Percentiles rank a stretch among this genome's conserved stretches.
These are phyloP conservation scores for Drosophila trapezifrons DNA, from an alignment of 1,140 invertebrate species.

Conservation along the genomic window DNA sequence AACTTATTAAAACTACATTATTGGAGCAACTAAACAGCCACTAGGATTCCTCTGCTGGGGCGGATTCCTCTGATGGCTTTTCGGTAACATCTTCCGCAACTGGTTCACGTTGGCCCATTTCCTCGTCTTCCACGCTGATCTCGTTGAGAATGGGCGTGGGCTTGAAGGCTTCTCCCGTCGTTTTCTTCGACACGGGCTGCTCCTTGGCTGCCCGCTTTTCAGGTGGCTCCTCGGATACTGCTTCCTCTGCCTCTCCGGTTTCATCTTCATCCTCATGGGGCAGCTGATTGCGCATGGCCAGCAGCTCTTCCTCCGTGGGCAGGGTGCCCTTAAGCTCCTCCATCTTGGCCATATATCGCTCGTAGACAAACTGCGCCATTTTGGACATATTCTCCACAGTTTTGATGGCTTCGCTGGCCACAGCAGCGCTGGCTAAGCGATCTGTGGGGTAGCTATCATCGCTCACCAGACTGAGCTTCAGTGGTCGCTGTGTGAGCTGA, in stretches of 20 bases:
- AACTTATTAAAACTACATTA: constrained; percentile 51
- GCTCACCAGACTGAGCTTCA: constrained; percentile 90
- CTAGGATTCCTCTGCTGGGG: constrained; percentile 26
- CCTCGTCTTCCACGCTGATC: constrained; percentile 66
- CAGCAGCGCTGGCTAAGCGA: constrained; percentile 84
- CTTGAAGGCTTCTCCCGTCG: constrained; percentile 81
- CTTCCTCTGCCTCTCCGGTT: not conserved
- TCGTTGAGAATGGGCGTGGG: constrained; percentile 85
- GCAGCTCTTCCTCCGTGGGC: constrained; percentile 61
- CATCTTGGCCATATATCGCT: constrained; percentile 93
- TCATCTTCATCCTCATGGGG: constrained; percentile 51
- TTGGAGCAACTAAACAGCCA: constrained; percentile 25
- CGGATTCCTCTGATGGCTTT: constrained; percentile 8
- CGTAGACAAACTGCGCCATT: constrained; percentile 96
- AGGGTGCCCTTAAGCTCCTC: constrained; percentile 87
- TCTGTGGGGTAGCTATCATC: constrained; percentile 91
- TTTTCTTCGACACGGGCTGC: constrained; percentile 30
- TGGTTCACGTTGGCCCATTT: constrained; percentile 29
- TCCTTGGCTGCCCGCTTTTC: constrained; percentile 58
- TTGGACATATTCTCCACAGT: constrained; percentile 94
- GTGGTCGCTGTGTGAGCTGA: constrained; percentile 88
- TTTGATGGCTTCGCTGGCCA: constrained; percentile 51
- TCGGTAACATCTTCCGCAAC: constrained; percentile 2
- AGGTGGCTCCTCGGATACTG: constrained; percentile 55
- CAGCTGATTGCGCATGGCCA: constrained; percentile 47